Evolutionary conservation across 35 echinoderm and acorn worm species (phyloP), one percentile per base, ranked within the genome.

Genomic region (Heliocidaris tuberculata): DNA sequence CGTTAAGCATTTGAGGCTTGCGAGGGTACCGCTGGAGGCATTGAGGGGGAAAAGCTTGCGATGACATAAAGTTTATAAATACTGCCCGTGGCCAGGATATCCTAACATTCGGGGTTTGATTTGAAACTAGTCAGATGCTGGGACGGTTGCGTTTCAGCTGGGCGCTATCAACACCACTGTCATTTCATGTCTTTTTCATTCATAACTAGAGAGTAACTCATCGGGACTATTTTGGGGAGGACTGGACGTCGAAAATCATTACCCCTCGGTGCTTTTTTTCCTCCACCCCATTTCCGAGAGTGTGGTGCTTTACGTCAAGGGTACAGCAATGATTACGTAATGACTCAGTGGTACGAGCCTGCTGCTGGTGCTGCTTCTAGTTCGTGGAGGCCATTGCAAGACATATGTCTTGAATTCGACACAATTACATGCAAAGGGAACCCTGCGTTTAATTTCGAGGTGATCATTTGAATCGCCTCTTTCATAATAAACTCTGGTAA

Each of bases 61-160:
- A 89, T 89, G 87, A 47, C 87, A 89, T 48, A 19, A 89, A 32
- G 47, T 89, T 89, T 48, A 89, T 89, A 89, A 89, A 89, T 89
- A 89, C 87, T 89, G 31, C 87, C 87, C 11, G 31, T 89, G 29
- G 31, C 47, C 87, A 48, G 87, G 87, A 89, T 89, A 89, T 42
- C 87, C 87, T 32, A 32, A 89, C 87, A 89, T 47, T 89, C 29
- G 9, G 31, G 12, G 15, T 48, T 47, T 17, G 87, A 89, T 21
- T 89, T 48, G 47, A 89, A 32, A 32, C 31, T 47, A 32, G 19
- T 48, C 31, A 89, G 31, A 48, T 48, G 87, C 15, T 27, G 31
- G 4, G 87, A 32, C 11, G 12, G 87, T 48, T 48, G 32, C 31
- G 32, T 89, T 48, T 48, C 12, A 89, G 47, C 31, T 48, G 87